Evolutionary conservation across 1,140 invertebrate genomes (phyloP).

Genomic region (Philotrypesis tridentata): DNA sequence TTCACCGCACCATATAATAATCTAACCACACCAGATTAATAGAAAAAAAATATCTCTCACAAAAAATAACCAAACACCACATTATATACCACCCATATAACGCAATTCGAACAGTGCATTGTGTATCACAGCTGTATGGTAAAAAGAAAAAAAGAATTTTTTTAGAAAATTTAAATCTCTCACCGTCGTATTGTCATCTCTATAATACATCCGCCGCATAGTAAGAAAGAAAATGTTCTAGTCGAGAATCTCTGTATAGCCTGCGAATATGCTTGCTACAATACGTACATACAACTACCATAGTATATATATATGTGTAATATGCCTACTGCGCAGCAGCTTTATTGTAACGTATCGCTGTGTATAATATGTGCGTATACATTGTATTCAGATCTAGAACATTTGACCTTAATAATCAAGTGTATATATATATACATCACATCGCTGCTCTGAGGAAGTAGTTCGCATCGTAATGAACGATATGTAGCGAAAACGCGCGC

Average conservation of each 20-base stretch:
- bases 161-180: neutral
- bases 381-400: slow-evolving; percentile 12
- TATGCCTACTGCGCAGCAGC: neutral
- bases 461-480: neutral
- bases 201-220: neutral
- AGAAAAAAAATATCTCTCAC: neutral
- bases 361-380: neutral
- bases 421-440: neutral
- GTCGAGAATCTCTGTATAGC: neutral
- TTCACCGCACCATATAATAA: slow-evolving; percentile 24
- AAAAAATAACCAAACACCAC: neutral
- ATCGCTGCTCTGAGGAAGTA: slow-evolving; percentile 4
- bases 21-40: neutral
- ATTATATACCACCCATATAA: neutral
- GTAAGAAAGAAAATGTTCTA: slow-evolving; percentile 4
- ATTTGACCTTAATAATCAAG: slow-evolving; percentile 1
- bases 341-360: no score
- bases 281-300: no score
- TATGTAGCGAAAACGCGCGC: neutral
- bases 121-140: neutral
- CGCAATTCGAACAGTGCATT: neutral
- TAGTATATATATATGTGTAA: no score
- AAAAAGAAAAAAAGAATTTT: no score
- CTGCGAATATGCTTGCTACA: neutral
- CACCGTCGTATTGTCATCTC: neutral